Conservation (phyloP, 2,797 vertebrate species). For the Holocentrus rufus region DNA sequence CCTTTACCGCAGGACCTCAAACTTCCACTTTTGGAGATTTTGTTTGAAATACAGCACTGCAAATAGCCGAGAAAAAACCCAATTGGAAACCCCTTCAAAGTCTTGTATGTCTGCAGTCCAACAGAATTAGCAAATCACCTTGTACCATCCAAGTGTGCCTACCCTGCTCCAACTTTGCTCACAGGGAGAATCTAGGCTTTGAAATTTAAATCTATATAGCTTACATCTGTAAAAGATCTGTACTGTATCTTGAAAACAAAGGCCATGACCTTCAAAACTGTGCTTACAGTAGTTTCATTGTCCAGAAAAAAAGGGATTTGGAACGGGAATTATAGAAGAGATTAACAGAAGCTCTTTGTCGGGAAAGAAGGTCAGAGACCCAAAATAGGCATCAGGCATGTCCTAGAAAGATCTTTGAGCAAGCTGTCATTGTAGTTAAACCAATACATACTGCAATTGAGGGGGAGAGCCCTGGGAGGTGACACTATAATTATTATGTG, state of each 20-base stretch:
- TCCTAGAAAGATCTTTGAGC: slow-evolving; percentile 70
- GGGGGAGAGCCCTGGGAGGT: slow-evolving; percentile 71
- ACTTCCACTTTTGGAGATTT: slow-evolving; percentile 75
- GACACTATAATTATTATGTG: slow-evolving; percentile 79
- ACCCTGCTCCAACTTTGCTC: slow-evolving; percentile 47
- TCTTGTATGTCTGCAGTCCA: slow-evolving; percentile 33
- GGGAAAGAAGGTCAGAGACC: slow-evolving; percentile 73
- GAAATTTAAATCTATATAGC: slow-evolving; percentile 46
- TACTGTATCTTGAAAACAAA: slow-evolving; percentile 49
- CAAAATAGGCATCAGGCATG: slow-evolving; percentile 73
- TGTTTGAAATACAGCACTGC: slow-evolving; percentile 76
- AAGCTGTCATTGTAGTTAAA: slow-evolving; percentile 75
- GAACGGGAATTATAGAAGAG: slow-evolving; percentile 63
- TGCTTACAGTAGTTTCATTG: slow-evolving; percentile 68
- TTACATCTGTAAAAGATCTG: slow-evolving; percentile 29
- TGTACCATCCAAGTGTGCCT: slow-evolving; percentile 43
- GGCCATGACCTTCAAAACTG: slow-evolving; percentile 58
- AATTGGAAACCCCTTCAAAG: slow-evolving; percentile 70
- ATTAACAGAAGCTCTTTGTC: slow-evolving; percentile 73
- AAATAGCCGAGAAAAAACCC: slow-evolving; percentile 77
- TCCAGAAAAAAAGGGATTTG: slow-evolving; percentile 61
- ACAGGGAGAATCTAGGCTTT: slow-evolving; percentile 33
- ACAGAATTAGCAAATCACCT: slow-evolving; percentile 53
- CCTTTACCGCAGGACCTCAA: slow-evolving; percentile 72
- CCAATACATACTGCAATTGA: slow-evolving; percentile 71